Evolutionary conservation across 2,888 invertebrate genomes (phyloP).

Genomic region (Tachystola acroxantha): DNA sequence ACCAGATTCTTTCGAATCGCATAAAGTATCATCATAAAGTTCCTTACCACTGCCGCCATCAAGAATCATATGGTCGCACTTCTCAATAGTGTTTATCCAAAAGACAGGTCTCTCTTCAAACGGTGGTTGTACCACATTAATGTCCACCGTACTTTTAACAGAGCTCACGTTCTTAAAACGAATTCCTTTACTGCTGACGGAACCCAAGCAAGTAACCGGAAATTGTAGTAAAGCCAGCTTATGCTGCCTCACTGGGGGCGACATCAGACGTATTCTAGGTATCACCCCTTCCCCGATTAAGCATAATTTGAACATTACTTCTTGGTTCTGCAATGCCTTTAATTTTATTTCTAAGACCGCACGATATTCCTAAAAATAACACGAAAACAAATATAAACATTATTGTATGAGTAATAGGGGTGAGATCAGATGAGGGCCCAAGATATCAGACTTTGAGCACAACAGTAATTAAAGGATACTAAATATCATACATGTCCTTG

Average conservation of each 20-base stretch:
- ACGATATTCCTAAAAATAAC: slow-evolving; percentile 68
- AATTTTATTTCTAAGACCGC: slow-evolving; percentile 62
- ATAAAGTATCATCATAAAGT: too few relatives aligned
- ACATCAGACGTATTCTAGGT: slow-evolving; percentile 52
- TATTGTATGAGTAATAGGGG: not conserved
- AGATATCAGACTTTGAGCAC: not conserved
- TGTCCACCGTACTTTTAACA: slow-evolving; percentile 40
- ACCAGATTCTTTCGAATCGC: too few relatives aligned
- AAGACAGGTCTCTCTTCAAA: slow-evolving; percentile 49
- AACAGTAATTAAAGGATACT: too few relatives aligned
- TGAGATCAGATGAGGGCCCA: not conserved
- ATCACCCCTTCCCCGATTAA: slow-evolving; percentile 66
- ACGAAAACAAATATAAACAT: slow-evolving; percentile 14
- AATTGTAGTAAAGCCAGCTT: slow-evolving; percentile 42
- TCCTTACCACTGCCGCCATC: slow-evolving; percentile 36
- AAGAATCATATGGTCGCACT: slow-evolving; percentile 32
- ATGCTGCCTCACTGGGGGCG: slow-evolving; percentile 40
- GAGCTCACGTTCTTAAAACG: slow-evolving; percentile 53
- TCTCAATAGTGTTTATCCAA: slow-evolving; percentile 37
- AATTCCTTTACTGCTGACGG: slow-evolving; percentile 43
- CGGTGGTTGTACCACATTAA: slow-evolving; percentile 33
- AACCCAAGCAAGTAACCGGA: slow-evolving; percentile 64
- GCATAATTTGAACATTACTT: slow-evolving; percentile 60
- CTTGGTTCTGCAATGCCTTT: slow-evolving; percentile 55
- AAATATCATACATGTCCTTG: too few relatives aligned